Conservation (phyloP, 2,888 invertebrate genomes). For the Drosophila quasianomalipes region DNA sequence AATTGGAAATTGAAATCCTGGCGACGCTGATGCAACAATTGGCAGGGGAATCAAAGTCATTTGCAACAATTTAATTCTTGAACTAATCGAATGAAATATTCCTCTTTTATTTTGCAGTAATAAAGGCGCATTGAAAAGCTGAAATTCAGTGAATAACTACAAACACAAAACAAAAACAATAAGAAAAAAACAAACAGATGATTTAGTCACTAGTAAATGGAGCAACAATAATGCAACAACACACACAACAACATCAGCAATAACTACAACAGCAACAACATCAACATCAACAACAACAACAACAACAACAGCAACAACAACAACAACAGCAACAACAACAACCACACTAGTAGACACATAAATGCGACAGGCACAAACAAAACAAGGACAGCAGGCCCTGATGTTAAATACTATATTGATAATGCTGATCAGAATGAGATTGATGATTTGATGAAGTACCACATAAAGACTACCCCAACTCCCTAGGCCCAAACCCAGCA, state of each 20-base stretch:
- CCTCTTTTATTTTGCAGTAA: slow-evolving; percentile 78
- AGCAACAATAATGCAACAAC: slow-evolving; percentile 40
- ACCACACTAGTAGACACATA: slow-evolving; percentile 27
- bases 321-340: slow-evolving; percentile 30
- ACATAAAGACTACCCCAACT: slow-evolving; percentile 12
- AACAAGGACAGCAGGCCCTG: slow-evolving; percentile 31
- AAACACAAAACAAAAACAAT: slow-evolving; percentile 80
- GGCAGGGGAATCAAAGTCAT: neutral
- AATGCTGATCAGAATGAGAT: slow-evolving; percentile 9
- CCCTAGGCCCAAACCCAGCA: slow-evolving; percentile 5
- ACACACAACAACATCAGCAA: slow-evolving; percentile 29
- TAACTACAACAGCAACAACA: slow-evolving; percentile 1
- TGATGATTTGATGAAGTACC: slow-evolving; percentile 29
- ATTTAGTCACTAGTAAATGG: slow-evolving; percentile 60
- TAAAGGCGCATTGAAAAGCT: slow-evolving; percentile 85
- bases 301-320: slow-evolving; percentile 13
- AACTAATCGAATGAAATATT: slow-evolving; percentile 14
- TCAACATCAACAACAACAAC: slow-evolving; percentile 18
- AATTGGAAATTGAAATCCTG: slow-evolving; percentile 2
- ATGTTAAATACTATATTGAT: slow-evolving; percentile 20
- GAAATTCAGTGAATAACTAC: slow-evolving; percentile 83
- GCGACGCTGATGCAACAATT: neutral
- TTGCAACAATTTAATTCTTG: neutral
- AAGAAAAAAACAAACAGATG: slow-evolving; percentile 76
- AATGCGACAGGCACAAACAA: slow-evolving; percentile 37